phyloP scores from a whole-genome alignment of 2,113 vertebrate genomes.

The Myxocyprinus asiaticus region DNA sequence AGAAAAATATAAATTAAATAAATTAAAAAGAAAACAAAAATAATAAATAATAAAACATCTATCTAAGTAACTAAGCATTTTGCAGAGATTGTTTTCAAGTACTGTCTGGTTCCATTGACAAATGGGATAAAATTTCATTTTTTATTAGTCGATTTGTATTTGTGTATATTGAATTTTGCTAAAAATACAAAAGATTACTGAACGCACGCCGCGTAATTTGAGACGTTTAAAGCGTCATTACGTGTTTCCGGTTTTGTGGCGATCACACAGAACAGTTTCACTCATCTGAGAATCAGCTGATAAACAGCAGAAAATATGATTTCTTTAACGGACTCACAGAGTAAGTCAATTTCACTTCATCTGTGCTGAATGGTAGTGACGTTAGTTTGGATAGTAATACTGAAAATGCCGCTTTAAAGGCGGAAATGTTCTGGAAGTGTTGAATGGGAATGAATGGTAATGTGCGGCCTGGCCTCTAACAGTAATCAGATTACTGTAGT shows the following conservation, averaged over 20 bases:
- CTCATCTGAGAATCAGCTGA: constrained; percentile 3
- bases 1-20: too few relatives aligned
- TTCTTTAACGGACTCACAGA: constrained; percentile 90
- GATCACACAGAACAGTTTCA: constrained; percentile 55
- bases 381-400: neutral
- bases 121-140: too few relatives aligned
- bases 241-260: constrained; percentile 98
- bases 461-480: constrained; percentile 27
- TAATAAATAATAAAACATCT: too few relatives aligned
- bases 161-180: too few relatives aligned
- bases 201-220: neutral
- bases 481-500: neutral
- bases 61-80: too few relatives aligned
- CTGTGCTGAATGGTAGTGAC: neutral
- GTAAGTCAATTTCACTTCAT: constrained; percentile 72
- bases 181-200: neutral
- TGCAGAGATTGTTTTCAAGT: too few relatives aligned
- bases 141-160: too few relatives aligned
- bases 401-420: neutral
- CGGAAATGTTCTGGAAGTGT: neutral
- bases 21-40: too few relatives aligned
- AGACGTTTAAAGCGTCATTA: constrained; percentile 31
- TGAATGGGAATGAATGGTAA: constrained; percentile 51
- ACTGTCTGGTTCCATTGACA: too few relatives aligned
- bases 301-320: constrained; percentile 74